Base-by-base conservation (phyloP, 2,113 vertebrate genomes). In the Balaenoptera acutorostrata region DNA sequence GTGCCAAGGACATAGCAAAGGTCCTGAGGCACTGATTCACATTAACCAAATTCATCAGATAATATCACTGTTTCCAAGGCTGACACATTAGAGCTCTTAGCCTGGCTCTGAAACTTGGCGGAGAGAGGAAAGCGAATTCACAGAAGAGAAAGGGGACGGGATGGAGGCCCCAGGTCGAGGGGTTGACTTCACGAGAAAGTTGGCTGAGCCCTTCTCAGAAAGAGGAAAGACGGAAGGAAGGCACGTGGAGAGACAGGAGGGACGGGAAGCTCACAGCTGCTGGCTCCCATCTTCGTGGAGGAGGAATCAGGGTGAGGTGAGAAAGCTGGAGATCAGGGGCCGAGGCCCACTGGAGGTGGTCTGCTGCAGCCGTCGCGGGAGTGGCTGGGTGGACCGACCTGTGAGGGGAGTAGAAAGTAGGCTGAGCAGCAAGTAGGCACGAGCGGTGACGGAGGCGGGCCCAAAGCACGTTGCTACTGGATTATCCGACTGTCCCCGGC, bases 11-110 rank as follows among this genome's bases (percentile, higher is more conserved):
- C 72, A 14, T 10, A 74, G 90, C 71, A 63, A 86, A 75, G 77
- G 96, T 96, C 97, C 95, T 57, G 52, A 78, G 82, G 96, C 93
- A 87, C 93, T 39, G 85, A 94, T 97, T 98, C 96, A 95, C 97
- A 97, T 88, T 95, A 95, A 93, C 89, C 97, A 86, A 80, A 97
- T 92, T 95, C 90, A 93, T 82, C 63, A 89, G 91, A 93, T 55
- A 33, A 52, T 6, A 44, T 46, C 83, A 74, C 44, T 86, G 61
- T 86, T 90, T 96, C 81, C 8, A 1, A 75, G 91, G 81, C 69
- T 75, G 71, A 61, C 31, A 4, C 21, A 15, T 41, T 36, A 39
- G 57, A 20, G 52, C 92, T 87, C 61, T 81, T 71, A 77, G 49
- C 77, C 68, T 93, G 77, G 66, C 71, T 78, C 81, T 46, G 49